A percentile compares a stretch with the other conserved stretches of the same genome.
Evolutionary conservation across 1,140 invertebrate genomes (phyloP).

Genomic region (Aphaenogaster rudis): DNA sequence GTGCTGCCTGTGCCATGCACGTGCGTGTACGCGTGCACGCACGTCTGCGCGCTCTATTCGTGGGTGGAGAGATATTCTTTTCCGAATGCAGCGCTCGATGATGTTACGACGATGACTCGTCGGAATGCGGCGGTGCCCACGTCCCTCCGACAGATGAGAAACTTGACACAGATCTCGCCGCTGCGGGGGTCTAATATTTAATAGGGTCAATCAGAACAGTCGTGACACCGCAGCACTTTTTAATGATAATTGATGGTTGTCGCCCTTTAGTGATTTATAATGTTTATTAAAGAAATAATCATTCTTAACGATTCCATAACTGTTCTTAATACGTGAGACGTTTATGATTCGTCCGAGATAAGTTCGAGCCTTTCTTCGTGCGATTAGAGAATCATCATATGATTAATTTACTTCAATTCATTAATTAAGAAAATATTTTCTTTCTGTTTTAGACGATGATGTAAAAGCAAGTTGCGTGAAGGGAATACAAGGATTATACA

Average conservation of each 20-base stretch:
- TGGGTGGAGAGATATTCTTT: slow-evolving; percentile 22
- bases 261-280: slow-evolving; percentile 15
- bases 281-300: slow-evolving; percentile 3
- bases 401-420: background rate
- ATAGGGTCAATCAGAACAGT: slow-evolving; percentile 46
- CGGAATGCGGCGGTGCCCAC: background rate
- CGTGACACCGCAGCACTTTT: slow-evolving; percentile 34
- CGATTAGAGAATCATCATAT: background rate
- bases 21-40: background rate
- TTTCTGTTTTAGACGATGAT: slow-evolving; percentile 34
- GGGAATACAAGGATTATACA: background rate
- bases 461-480: background rate
- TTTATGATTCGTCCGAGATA: background rate
- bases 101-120: slow-evolving; percentile 46
- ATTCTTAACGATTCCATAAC: background rate
- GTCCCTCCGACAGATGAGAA: slow-evolving; percentile 10
- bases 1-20: background rate
- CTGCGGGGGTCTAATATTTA: slow-evolving; percentile 49
- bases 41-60: background rate
- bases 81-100: slow-evolving; percentile 14
- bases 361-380: background rate
- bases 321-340: background rate
- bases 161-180: slow-evolving; percentile 49
- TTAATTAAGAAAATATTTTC: background rate
- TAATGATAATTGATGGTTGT: slow-evolving; percentile 38